These are phyloP conservation scores for Clepsis dumicolana DNA, from an alignment of 2,888 invertebrate genomes.

Conservation along the genomic window DNA sequence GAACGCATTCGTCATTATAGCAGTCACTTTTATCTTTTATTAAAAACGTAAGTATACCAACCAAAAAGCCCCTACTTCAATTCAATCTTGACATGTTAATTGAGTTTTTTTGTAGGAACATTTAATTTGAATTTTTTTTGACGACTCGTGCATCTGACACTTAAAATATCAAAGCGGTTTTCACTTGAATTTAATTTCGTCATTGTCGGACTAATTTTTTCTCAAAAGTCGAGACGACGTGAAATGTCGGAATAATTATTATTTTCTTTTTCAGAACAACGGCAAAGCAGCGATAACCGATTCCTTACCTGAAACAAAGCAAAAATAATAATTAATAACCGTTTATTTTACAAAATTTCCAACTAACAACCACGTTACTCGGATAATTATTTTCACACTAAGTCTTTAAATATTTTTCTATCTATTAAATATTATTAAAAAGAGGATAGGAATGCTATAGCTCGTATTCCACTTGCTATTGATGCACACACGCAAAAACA, in stretches of 20 bases:
- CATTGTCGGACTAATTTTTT: not conserved
- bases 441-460: no score
- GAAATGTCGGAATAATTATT: not conserved
- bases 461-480: no score
- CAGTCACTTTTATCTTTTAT: not conserved
- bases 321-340: constrained; percentile 27
- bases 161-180: constrained; percentile 12
- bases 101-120: not conserved
- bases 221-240: not conserved
- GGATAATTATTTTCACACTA: no score
- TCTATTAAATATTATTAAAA: no score
- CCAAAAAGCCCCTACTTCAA: not conserved
- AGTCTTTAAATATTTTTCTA: no score
- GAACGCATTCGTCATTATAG: not conserved
- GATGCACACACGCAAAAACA: no score
- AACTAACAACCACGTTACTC: no score
- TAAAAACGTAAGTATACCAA: constrained; percentile 1
- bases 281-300: not conserved
- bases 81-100: not conserved
- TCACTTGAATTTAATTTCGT: constrained; percentile 5
- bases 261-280: not conserved
- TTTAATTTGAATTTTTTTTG: constrained; percentile 14
- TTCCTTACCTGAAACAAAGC: constrained; percentile 40
- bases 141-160: constrained; percentile 16
- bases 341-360: no score